These are phyloP conservation scores for Poliocrania exsul DNA, from an alignment of 2,797 vertebrate species.

Conservation along the genomic window DNA sequence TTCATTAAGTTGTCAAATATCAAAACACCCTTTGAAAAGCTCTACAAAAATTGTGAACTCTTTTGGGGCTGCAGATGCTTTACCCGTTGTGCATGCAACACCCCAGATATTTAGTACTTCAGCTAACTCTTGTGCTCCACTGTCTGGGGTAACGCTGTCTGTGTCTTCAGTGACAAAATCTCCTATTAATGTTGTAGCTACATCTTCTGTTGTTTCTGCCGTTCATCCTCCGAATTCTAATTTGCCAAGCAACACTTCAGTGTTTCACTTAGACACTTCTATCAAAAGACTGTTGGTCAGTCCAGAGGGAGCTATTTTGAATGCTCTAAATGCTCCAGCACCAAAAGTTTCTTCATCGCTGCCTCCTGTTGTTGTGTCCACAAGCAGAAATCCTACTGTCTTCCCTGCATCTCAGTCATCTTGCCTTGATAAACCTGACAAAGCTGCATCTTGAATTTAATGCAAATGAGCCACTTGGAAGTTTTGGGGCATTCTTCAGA, in stretches of 20 bases:
- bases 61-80: slow-evolving; percentile 63
- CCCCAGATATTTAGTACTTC: slow-evolving; percentile 78
- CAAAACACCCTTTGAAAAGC: slow-evolving; percentile 71
- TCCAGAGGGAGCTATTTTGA: slow-evolving; percentile 89
- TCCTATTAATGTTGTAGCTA: slow-evolving; percentile 46
- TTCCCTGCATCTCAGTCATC: slow-evolving; percentile 75
- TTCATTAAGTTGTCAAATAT: slow-evolving; percentile 64
- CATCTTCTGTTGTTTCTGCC: slow-evolving; percentile 69
- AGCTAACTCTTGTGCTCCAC: slow-evolving; percentile 67
- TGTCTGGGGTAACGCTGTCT: slow-evolving; percentile 61
- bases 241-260: slow-evolving; percentile 70
- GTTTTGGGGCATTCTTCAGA: slow-evolving; percentile 74
- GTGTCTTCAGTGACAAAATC: slow-evolving; percentile 71
- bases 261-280: slow-evolving; percentile 75
- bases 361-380: slow-evolving; percentile 73
- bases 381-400: slow-evolving; percentile 74
- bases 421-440: slow-evolving; percentile 78
- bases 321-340: slow-evolving; percentile 80
- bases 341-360: slow-evolving; percentile 73
- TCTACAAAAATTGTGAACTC: slow-evolving; percentile 78
- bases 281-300: slow-evolving; percentile 88
- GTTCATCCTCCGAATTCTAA: slow-evolving; percentile 57
- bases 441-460: slow-evolving; percentile 80
- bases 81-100: slow-evolving; percentile 63
- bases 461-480: slow-evolving; percentile 69